These are phyloP conservation scores for Osedax frankpressi DNA, from an alignment of 2,888 invertebrate genomes.

Conservation along the genomic window DNA sequence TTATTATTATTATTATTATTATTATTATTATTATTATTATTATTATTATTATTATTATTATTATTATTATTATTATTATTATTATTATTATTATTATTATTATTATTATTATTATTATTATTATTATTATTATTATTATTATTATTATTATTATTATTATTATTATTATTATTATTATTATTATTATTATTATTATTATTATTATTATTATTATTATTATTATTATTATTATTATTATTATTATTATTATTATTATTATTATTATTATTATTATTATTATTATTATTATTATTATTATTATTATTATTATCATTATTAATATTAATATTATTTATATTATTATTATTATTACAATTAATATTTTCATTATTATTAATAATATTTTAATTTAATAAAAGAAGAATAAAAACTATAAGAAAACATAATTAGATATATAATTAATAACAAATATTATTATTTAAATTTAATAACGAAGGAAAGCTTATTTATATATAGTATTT, in stretches of 20 bases:
- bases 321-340: background rate
- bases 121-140: background rate
- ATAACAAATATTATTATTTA: too few species aligned
- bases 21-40: conserved; percentile 4
- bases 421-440: too few species aligned
- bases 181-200: conserved; percentile 16
- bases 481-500: too few species aligned
- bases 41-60: conserved; percentile 3
- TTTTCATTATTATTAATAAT: too few species aligned
- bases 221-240: conserved; percentile 16
- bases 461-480: too few species aligned
- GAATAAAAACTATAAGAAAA: too few species aligned
- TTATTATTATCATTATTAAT: conserved; percentile 13
- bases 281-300: conserved; percentile 18
- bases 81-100: background rate
- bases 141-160: conserved; percentile 8
- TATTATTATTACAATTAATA: background rate
- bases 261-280: conserved; percentile 18
- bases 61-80: conserved; percentile 12
- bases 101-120: background rate
- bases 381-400: too few species aligned
- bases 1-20: conserved; percentile 5
- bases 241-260: conserved; percentile 17
- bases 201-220: conserved; percentile 16
- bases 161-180: conserved; percentile 16